phyloP scores from a whole-genome alignment of 1,140 invertebrate species.

The Capitella teleta region DNA sequence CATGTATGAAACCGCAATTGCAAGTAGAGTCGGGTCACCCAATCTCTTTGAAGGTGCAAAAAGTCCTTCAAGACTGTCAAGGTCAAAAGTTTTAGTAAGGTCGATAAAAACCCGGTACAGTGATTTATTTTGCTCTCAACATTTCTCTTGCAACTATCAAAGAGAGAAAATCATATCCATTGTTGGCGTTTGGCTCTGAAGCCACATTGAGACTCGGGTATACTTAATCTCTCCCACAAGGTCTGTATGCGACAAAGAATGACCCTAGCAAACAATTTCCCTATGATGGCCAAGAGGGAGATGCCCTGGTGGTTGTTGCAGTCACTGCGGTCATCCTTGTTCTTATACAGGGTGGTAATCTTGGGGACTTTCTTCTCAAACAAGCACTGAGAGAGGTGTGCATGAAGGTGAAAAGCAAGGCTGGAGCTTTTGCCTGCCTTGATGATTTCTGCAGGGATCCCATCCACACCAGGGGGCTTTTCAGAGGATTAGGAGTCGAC shows the following conservation, averaged over 20 bases:
- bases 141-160: not conserved
- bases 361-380: too few species aligned
- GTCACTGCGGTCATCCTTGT: not conserved
- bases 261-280: slow-evolving; percentile 14
- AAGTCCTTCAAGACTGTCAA: not conserved
- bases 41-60: not conserved
- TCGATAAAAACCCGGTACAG: not conserved
- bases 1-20: not conserved
- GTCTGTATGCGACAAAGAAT: not conserved
- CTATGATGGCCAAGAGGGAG: slow-evolving; percentile 15
- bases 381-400: too few species aligned
- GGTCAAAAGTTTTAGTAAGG: slow-evolving; percentile 1
- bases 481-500: slow-evolving; percentile 10
- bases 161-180: slow-evolving; percentile 1
- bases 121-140: not conserved
- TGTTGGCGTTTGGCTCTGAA: slow-evolving; percentile 3
- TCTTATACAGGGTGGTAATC: slow-evolving; percentile 10
- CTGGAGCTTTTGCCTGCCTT: too few species aligned
- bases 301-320: slow-evolving; percentile 14
- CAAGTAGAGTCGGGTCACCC: not conserved
- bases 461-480: slow-evolving; percentile 9
- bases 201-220: slow-evolving; percentile 2
- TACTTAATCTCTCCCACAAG: too few species aligned
- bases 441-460: too few species aligned
- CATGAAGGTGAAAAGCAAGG: too few species aligned